phyloP scores from a whole-genome alignment of 2,888 invertebrate species.

The Tinea semifulvella region DNA sequence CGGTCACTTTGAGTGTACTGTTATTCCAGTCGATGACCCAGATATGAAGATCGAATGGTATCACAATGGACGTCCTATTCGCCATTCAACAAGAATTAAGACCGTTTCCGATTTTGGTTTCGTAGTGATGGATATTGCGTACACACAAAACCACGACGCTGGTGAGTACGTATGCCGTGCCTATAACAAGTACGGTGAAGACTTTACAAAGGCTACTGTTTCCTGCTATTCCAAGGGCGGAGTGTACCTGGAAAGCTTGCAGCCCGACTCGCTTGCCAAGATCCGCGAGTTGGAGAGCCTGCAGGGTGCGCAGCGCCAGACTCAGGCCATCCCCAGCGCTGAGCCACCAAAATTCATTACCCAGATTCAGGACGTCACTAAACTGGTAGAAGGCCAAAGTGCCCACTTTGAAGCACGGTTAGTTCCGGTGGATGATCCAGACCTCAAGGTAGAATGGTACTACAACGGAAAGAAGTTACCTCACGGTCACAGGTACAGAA shows the following conservation, averaged over 20 bases:
- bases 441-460: conserved; percentile 94
- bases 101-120: conserved; percentile 96
- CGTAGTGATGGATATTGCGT: conserved; percentile 93
- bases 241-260: conserved; percentile 87
- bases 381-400: conserved; percentile 93
- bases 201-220: conserved; percentile 85
- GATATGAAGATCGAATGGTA: conserved; percentile 96
- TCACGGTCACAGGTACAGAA: conserved; percentile 95
- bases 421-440: conserved; percentile 94
- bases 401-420: conserved; percentile 94
- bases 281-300: conserved; percentile 86
- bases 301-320: conserved; percentile 72
- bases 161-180: conserved; percentile 95
- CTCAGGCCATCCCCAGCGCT: conserved; percentile 71
- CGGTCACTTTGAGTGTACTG: conserved; percentile 94
- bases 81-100: conserved; percentile 90
- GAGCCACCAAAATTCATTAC: conserved; percentile 91
- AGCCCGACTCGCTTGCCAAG: conserved; percentile 89
- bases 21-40: conserved; percentile 94
- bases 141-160: conserved; percentile 90
- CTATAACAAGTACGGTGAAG: conserved; percentile 90
- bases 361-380: conserved; percentile 84
- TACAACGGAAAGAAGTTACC: conserved; percentile 92
- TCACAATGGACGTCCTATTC: conserved; percentile 89
- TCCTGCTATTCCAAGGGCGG: conserved; percentile 86